Evolutionary conservation across 2,888 invertebrate genomes (phyloP).

Genomic region (Pegoplata infirma): DNA sequence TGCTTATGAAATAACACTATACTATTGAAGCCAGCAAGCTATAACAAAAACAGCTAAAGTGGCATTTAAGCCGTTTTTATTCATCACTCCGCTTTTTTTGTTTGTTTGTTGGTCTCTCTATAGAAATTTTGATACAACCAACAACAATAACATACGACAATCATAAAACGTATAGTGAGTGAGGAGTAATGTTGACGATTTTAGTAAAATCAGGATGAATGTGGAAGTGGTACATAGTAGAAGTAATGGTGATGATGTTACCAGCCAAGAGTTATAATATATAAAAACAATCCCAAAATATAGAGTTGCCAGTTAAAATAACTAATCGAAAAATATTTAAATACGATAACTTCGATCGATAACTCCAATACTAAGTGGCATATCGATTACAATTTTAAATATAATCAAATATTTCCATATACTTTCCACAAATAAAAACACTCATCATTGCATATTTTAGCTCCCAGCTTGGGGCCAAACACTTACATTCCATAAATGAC

Average conservation of each 20-base stretch:
- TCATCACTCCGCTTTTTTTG: constrained; percentile 47
- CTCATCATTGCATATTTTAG: too few relatives aligned
- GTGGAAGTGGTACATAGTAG: constrained; percentile 24
- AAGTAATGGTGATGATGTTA: constrained; percentile 47
- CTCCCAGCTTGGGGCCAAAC: too few relatives aligned
- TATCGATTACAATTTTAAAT: too few relatives aligned
- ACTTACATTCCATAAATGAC: too few relatives aligned
- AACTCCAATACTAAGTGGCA: too few relatives aligned
- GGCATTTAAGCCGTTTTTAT: constrained; percentile 63
- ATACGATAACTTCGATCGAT: too few relatives aligned
- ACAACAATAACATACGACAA: constrained; percentile 28
- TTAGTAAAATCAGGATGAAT: constrained; percentile 36
- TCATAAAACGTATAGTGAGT: constrained; percentile 49
- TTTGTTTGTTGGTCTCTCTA: background rate
- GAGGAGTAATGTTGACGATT: constrained; percentile 56
- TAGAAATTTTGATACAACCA: constrained; percentile 1
- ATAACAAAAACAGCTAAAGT: constrained; percentile 43
- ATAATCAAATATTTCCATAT: too few relatives aligned
- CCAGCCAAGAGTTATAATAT: constrained; percentile 35
- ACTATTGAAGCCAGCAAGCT: constrained; percentile 32
- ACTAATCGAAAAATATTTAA: too few relatives aligned
- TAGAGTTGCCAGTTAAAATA: constrained; percentile 37
- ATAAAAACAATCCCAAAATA: constrained; percentile 9
- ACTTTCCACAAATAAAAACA: too few relatives aligned
- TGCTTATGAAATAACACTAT: constrained; percentile 55